phyloP scores from a whole-genome alignment of 2,888 invertebrate genomes.

The Keiferia lycopersicella region DNA sequence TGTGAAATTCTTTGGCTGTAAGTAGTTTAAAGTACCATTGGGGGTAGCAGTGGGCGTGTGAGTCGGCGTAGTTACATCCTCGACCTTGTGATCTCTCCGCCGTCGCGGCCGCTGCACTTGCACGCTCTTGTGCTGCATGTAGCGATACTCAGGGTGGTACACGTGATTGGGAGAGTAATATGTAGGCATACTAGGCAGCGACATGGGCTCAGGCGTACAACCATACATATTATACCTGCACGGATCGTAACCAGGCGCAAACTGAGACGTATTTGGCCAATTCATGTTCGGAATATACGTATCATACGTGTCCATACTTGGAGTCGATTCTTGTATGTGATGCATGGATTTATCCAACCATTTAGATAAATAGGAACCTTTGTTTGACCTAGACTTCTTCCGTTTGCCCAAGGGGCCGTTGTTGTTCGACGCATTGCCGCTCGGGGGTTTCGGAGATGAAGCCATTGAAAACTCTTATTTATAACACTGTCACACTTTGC shows the following conservation, averaged over 20 bases:
- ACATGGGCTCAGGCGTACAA: slow-evolving; percentile 82
- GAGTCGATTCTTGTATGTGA: slow-evolving; percentile 65
- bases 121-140: slow-evolving; percentile 60
- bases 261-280: slow-evolving; percentile 62
- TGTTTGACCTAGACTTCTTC: slow-evolving; percentile 71
- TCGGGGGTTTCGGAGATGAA: slow-evolving; percentile 72
- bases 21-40: slow-evolving; percentile 51
- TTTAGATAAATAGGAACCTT: slow-evolving; percentile 71
- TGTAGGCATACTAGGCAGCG: slow-evolving; percentile 83
- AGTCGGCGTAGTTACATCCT: slow-evolving; percentile 49
- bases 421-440: slow-evolving; percentile 62
- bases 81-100: slow-evolving; percentile 59
- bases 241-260: slow-evolving; percentile 69
- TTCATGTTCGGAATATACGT: slow-evolving; percentile 56
- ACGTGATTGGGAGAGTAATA: slow-evolving; percentile 70
- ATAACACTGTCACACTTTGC: slow-evolving; percentile 25
- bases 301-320: slow-evolving; percentile 68
- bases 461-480: slow-evolving; percentile 51
- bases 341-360: slow-evolving; percentile 77
- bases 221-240: slow-evolving; percentile 78
- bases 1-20: slow-evolving; percentile 67
- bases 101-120: slow-evolving; percentile 65
- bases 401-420: slow-evolving; percentile 74
- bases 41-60: slow-evolving; percentile 48
- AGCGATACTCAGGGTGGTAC: slow-evolving; percentile 62